Base-by-base conservation (phyloP, 2,113 vertebrate species). In the Tachuris rubrigastra region DNA sequence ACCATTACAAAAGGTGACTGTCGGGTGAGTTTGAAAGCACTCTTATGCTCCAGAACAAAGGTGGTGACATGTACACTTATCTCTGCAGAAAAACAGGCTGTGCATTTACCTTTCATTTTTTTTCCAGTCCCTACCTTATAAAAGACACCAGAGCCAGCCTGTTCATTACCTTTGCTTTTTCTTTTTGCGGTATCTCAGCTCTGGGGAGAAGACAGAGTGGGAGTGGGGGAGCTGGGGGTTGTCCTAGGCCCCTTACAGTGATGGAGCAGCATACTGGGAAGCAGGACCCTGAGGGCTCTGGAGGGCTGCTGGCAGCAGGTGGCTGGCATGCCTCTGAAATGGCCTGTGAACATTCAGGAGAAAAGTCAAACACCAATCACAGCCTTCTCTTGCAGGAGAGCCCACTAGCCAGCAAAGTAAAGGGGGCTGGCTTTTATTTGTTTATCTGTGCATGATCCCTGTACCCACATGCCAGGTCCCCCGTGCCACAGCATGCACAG, bases 311-410 rank as follows among this genome's bases (percentile, higher is more conserved):
- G 14, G 37, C 85, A 81, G 62, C 85, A 95, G 85, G 41, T 80
- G 39, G 50, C 85, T 97, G 89, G 60, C 88, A 62, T 39, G 37
- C 73, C 59, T 95, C 94, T 73, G 69, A 94, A 96, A 94, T 17
- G 62, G 37, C 2, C 6, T 4, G 1, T 91, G 86, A 89, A 85
- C 49, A 5, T 97, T 97, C 69, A 11, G 16, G 56, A 66, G 63
- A 33, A 88, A 91, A 91, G 47, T 14, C 89, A 92, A 97, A 95
- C 95, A 96, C 93, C 2, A 8, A 76, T 63, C 27, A 2, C 80
- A 80, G 56, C 83, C 89, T 93, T 44, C 68, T 96, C 63, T 17
- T 78, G 82, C 63, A 65, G 95, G 84, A 93, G 77, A 97, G 90
- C 63, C 67, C 42, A 59, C 77, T 63, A 65, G 67, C 39, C 30